Conservation (phyloP, 1,140 invertebrate genomes). For the Rhagoletis zephyria region DNA sequence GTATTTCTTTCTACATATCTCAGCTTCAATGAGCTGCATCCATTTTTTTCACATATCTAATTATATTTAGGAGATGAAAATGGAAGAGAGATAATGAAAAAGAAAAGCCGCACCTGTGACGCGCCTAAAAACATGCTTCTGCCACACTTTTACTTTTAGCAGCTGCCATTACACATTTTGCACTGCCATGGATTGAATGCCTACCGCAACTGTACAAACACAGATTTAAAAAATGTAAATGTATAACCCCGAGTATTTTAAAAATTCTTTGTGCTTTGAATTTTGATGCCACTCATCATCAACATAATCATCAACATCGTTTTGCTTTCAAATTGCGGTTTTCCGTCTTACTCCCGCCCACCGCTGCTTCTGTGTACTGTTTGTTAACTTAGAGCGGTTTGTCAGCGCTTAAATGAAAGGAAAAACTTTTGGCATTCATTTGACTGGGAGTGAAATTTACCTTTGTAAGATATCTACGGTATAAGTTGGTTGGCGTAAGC, state of each 20-base stretch:
- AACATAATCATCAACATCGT: not conserved
- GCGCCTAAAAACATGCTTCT: conserved; percentile 17
- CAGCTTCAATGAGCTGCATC: too few relatives aligned
- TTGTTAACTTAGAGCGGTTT: too few relatives aligned
- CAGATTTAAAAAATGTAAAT: not conserved
- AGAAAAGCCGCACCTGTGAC: not conserved
- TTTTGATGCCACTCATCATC: not conserved
- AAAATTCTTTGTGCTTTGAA: conserved; percentile 29
- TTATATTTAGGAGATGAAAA: not conserved
- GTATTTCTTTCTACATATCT: too few relatives aligned
- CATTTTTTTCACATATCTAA: too few relatives aligned
- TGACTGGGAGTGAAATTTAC: too few relatives aligned
- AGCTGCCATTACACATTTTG: not conserved
- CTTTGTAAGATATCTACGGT: too few relatives aligned
- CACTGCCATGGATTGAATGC: not conserved
- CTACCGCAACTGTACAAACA: not conserved
- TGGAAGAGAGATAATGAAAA: not conserved
- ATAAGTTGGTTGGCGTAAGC: not conserved
- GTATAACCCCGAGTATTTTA: not conserved
- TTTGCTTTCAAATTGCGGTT: conserved; percentile 28
- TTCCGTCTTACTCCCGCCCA: too few relatives aligned
- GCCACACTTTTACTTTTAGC: not conserved
- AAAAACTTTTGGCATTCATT: too few relatives aligned
- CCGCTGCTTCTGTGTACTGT: too few relatives aligned
- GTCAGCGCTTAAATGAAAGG: too few relatives aligned